Evolutionary conservation across 2,797 vertebrate genomes (phyloP).

Genomic region (Halcyon chelicuti): DNA sequence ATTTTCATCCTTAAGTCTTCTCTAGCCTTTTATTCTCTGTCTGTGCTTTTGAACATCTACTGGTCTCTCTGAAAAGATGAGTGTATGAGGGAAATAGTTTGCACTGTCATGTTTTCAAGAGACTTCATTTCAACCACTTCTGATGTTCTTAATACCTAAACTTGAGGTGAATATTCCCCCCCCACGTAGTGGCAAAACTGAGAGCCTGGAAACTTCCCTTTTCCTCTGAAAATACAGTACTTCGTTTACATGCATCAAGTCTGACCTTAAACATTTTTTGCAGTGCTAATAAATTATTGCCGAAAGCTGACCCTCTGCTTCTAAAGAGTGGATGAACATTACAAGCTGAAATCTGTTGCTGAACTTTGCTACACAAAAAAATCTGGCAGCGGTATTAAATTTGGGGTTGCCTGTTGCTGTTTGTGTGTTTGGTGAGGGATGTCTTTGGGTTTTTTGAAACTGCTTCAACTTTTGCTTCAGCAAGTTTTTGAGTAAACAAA

Average conservation of each 20-base stretch:
- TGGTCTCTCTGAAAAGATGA: rapidly evolving
- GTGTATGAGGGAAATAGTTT: background rate
- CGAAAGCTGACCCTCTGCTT: background rate
- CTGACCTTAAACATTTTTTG: background rate
- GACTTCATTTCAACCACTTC: background rate
- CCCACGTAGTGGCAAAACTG: background rate
- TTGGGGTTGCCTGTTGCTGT: rapidly evolving
- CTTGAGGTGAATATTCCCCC: background rate
- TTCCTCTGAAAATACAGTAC: background rate
- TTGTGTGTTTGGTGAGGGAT: background rate
- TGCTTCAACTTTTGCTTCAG: background rate
- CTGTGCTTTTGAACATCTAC: background rate
- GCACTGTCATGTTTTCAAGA: background rate
- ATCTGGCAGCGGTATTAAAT: background rate
- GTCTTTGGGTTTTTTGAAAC: background rate
- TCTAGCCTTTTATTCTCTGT: background rate
- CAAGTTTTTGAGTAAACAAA: background rate
- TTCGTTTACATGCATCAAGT: background rate
- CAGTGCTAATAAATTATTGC: background rate
- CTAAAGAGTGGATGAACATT: background rate
- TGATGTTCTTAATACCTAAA: background rate
- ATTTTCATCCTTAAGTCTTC: background rate
- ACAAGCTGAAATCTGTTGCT: background rate
- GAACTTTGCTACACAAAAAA: background rate
- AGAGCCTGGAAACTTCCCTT: background rate